phyloP scores from a whole-genome alignment of 2,888 invertebrate genomes.

The Catocala fraxini region DNA sequence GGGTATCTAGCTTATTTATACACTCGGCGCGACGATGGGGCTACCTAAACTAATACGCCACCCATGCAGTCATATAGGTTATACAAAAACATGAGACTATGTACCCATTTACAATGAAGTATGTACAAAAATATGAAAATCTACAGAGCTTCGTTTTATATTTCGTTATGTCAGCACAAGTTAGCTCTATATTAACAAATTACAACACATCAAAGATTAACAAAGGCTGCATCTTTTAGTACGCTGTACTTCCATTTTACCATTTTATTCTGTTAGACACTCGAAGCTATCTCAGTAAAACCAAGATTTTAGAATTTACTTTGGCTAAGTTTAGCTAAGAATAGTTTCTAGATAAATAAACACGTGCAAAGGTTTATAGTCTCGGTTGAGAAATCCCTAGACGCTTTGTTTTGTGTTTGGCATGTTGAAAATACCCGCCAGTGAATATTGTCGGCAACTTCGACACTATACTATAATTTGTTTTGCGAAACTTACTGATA shows the following conservation, averaged over 20 bases:
- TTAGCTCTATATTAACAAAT: background rate
- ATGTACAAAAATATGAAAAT: too few species aligned
- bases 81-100: too few species aligned
- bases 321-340: conserved; percentile 3
- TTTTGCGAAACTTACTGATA: background rate
- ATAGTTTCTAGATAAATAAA: conserved; percentile 11
- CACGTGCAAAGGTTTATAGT: conserved; percentile 1
- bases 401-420: conserved; percentile 18
- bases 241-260: background rate
- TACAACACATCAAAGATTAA: background rate
- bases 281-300: background rate
- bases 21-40: too few species aligned
- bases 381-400: conserved; percentile 20
- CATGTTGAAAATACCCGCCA: conserved; percentile 12
- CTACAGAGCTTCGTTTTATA: too few species aligned
- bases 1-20: too few species aligned
- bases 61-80: too few species aligned
- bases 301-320: conserved; percentile 1
- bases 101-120: too few species aligned
- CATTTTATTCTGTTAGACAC: background rate
- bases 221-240: background rate
- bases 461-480: background rate
- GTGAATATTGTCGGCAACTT: background rate
- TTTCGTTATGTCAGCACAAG: too few species aligned
- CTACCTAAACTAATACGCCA: too few species aligned